phyloP scores from a whole-genome alignment of 2,888 invertebrate genomes.

The Parasteatoda lunata region DNA sequence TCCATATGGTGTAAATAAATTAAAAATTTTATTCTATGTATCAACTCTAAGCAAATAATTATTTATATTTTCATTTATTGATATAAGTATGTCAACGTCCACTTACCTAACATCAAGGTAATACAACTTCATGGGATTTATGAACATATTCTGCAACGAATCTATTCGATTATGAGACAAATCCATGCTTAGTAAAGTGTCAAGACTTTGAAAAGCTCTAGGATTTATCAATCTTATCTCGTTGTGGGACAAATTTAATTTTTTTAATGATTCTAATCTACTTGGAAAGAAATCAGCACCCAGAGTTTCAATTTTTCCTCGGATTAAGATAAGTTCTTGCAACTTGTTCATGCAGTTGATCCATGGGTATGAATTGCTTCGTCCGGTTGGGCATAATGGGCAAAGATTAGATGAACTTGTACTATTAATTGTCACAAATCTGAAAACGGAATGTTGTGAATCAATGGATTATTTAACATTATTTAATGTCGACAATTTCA shows the following conservation, averaged over 20 bases:
- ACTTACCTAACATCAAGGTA: neutral
- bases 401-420: too few species aligned
- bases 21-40: too few species aligned
- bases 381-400: neutral
- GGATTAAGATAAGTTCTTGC: neutral
- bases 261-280: neutral
- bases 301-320: neutral
- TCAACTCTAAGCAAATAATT: too few species aligned
- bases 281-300: neutral
- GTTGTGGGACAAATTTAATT: neutral
- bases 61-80: too few species aligned
- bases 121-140: neutral
- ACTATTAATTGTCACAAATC: too few species aligned
- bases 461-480: too few species aligned
- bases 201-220: neutral
- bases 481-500: too few species aligned
- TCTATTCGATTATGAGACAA: neutral
- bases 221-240: neutral
- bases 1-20: too few species aligned
- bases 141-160: neutral
- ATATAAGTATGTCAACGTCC: too few species aligned
- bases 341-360: neutral
- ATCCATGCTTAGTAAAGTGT: neutral
- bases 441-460: too few species aligned
- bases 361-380: neutral